Evolutionary conservation across 2,113 vertebrate genomes (phyloP).

Genomic region (Chaetorhynchus papuensis): DNA sequence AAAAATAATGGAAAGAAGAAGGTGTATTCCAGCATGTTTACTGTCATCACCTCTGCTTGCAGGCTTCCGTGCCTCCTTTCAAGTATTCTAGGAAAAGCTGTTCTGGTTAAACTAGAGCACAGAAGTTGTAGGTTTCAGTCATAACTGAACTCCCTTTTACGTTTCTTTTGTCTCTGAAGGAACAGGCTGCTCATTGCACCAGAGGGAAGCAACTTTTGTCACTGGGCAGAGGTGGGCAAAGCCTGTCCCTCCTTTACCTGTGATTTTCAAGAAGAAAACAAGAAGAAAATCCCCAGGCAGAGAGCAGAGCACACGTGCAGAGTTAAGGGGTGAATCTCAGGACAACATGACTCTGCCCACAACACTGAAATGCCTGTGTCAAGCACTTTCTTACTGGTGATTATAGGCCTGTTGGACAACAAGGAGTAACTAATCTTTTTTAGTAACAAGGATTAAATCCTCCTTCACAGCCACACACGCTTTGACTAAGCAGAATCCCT

Average conservation of each 20-base stretch:
- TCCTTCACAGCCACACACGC: neutral
- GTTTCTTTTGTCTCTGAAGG: neutral
- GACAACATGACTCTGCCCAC: neutral
- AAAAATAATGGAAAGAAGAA: neutral
- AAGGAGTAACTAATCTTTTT: neutral
- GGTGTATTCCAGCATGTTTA: rapidly evolving
- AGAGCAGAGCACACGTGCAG: neutral
- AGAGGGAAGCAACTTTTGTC: neutral
- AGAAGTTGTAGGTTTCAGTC: neutral
- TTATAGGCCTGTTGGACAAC: neutral
- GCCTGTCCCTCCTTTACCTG: neutral
- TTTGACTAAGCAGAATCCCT: neutral
- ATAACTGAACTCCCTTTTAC: neutral
- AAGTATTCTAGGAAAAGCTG: neutral
- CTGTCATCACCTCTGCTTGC: neutral
- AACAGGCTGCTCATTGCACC: neutral
- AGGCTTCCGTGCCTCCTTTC: neutral
- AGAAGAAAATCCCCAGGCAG: neutral
- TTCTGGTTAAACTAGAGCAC: neutral
- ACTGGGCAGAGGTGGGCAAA: neutral
- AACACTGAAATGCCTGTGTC: neutral
- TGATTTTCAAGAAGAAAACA: neutral
- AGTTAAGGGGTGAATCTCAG: neutral
- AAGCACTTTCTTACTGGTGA: neutral
- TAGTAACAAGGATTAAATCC: neutral